Evolutionary conservation across 2,113 vertebrate genomes (phyloP).

Genomic region (Lophochroa leadbeateri): DNA sequence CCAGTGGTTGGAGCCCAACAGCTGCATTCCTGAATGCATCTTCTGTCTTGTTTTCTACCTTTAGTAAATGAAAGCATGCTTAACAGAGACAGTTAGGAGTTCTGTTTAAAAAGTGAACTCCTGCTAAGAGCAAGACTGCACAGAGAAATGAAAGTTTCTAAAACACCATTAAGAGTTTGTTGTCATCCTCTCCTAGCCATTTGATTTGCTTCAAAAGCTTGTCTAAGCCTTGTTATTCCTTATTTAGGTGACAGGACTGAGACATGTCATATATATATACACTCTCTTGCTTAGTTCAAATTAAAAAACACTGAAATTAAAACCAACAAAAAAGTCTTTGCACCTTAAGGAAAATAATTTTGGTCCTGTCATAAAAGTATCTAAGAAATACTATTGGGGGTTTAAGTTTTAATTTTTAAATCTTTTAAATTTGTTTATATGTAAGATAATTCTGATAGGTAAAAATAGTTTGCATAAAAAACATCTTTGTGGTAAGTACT

Average conservation of each 20-base stretch:
- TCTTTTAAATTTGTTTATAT: not conserved
- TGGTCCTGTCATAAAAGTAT: not conserved
- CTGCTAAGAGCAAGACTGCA: not conserved
- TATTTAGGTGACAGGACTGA: not conserved
- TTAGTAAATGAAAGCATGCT: not conserved
- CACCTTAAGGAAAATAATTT: not conserved
- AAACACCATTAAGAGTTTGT: accelerated
- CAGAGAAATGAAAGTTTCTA: not conserved
- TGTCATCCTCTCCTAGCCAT: not conserved
- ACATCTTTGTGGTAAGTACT: not conserved
- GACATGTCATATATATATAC: not conserved
- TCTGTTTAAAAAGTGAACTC: not conserved
- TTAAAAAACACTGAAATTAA: not conserved
- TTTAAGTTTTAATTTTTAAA: not conserved
- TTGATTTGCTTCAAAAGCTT: not conserved
- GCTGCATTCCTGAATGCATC: not conserved
- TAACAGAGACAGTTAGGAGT: not conserved
- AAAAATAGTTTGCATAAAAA: not conserved
- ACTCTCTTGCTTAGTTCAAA: not conserved
- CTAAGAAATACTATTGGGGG: not conserved
- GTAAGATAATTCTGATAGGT: not conserved
- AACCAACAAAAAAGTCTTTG: not conserved
- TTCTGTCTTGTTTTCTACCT: not conserved
- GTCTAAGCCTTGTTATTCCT: not conserved
- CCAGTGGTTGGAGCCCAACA: not conserved